These are phyloP conservation scores for Heliopora coerulea DNA, from an alignment of 92 coral and sea anemone species.

Conservation along the genomic window DNA sequence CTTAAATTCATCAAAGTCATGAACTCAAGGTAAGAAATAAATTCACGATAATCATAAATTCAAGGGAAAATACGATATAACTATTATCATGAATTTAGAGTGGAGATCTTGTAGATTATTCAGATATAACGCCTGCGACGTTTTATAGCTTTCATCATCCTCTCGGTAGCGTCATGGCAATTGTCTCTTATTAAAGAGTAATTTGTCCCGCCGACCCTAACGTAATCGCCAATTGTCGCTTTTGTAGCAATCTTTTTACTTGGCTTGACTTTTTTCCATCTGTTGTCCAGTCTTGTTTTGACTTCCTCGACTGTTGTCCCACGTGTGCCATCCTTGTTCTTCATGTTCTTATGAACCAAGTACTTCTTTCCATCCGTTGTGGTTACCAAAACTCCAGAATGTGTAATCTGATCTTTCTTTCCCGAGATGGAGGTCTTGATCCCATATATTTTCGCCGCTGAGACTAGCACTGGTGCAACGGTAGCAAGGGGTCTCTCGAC, in stretches of 20 bases:
- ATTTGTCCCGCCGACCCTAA: slow-evolving; percentile 57
- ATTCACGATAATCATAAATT: no score
- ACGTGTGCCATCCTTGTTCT: no score
- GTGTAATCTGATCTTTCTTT: slow-evolving; percentile 44
- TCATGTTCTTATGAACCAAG: neutral
- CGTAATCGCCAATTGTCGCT: slow-evolving; percentile 60
- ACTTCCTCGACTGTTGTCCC: slow-evolving; percentile 54
- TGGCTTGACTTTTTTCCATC: slow-evolving; percentile 43
- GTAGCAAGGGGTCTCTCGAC: slow-evolving; percentile 60
- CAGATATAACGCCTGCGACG: no score
- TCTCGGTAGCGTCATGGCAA: slow-evolving; percentile 59
- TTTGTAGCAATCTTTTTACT: slow-evolving; percentile 36
- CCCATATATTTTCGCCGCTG: no score
- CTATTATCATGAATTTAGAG: no score
- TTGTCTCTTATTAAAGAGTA: slow-evolving; percentile 49
- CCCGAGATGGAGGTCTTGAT: no score
- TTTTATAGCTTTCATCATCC: no score
- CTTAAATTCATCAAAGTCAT: no score
- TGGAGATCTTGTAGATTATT: no score
- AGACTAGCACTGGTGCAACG: no score
- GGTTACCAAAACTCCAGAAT: slow-evolving; percentile 72
- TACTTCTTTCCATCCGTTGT: slow-evolving; percentile 52
- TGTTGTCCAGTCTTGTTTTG: slow-evolving; percentile 68
- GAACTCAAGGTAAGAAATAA: no score
- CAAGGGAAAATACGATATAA: no score